phyloP scores from a whole-genome alignment of 2,888 invertebrate genomes.

The Steinernema hermaphroditum region DNA sequence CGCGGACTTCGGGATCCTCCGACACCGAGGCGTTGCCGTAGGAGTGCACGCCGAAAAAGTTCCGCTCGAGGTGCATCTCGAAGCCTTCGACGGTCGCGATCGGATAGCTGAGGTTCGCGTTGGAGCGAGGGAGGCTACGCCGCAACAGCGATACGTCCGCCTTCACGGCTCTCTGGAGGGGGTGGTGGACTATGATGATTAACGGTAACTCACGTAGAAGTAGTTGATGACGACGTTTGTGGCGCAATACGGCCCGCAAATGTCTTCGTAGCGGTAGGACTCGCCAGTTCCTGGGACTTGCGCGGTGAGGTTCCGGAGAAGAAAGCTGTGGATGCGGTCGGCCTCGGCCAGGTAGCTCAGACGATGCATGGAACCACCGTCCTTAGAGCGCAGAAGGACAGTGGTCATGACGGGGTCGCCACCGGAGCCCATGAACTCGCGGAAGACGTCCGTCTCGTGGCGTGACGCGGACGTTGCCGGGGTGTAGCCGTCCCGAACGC shows the following conservation, averaged over 20 bases:
- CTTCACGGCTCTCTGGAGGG: conserved; percentile 30
- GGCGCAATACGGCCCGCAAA: conserved; percentile 62
- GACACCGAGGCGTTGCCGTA: conserved; percentile 32
- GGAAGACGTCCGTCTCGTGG: conserved; percentile 52
- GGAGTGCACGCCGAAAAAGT: conserved; percentile 56
- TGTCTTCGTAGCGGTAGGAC: conserved; percentile 45
- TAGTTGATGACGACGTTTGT: conserved; percentile 54
- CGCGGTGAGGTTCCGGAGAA: conserved; percentile 48
- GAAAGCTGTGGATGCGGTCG: conserved; percentile 43
- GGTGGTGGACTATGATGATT: background rate
- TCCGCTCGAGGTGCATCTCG: conserved; percentile 60
- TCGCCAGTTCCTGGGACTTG: conserved; percentile 32
- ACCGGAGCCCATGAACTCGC: conserved; percentile 55
- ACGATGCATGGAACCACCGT: conserved; percentile 62
- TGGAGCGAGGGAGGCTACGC: conserved; percentile 30
- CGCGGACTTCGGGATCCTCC: conserved; percentile 32
- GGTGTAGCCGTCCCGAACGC: conserved; percentile 64
- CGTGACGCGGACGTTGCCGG: conserved; percentile 56
- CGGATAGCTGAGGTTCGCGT: conserved; percentile 52
- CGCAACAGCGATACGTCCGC: background rate
- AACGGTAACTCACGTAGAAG: conserved; percentile 43
- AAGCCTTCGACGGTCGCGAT: conserved; percentile 53
- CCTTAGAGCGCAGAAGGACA: conserved; percentile 57
- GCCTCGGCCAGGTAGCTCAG: conserved; percentile 54
- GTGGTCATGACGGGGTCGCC: conserved; percentile 64